Base-by-base conservation (phyloP, 2,888 invertebrate species). In the Peribatodes rhomboidaria region DNA sequence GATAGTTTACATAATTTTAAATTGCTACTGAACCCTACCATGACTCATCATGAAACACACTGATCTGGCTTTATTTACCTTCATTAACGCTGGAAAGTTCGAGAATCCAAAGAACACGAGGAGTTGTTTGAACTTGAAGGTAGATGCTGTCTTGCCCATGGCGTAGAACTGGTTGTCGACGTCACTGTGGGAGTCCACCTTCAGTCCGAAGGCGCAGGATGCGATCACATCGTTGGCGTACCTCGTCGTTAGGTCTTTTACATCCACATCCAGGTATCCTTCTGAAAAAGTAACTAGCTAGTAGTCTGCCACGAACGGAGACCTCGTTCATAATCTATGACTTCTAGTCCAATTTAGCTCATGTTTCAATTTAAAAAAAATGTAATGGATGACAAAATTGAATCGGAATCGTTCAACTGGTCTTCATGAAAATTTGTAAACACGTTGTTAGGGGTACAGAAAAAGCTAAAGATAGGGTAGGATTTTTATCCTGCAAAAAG, bases 151-250 rank as follows among this genome's bases (percentile, higher is more conserved):
- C 65, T 92, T 94, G 2, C 94, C 95, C 86, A 87, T 91, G 18
- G 74, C 52, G 69, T 94, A 95, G 77, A 95, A 95, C 55, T 93
- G 84, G 70, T 95, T 95, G 0, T 94, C 79, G 1, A 78, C 83
- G 0, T 95, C 87, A 22, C 80, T 78, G 42, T 94, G 85, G 0
- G 95, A 95, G 76, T 95, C 90, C 9, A 94, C 91, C 72, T 94
- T 88, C 1, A 94, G 72, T 0, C 94, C 94, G 66, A 94, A 94
- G n/a, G 92, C 94, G 1, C 90, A 86, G 1, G 92, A 88, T 0
- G 94, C 94, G 44, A 94, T 94, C 1, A 94, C 92, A 68, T 94
- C 94, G 60, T 90, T 94, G 3, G 94, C 84, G 68, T 85, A 94
- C 16, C 93, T 81, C 0, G 90, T 87, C 1, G 88, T 89, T 7